Conservation (phyloP, 2,797 vertebrate species). For the Myoxocephalus aenaeus region DNA sequence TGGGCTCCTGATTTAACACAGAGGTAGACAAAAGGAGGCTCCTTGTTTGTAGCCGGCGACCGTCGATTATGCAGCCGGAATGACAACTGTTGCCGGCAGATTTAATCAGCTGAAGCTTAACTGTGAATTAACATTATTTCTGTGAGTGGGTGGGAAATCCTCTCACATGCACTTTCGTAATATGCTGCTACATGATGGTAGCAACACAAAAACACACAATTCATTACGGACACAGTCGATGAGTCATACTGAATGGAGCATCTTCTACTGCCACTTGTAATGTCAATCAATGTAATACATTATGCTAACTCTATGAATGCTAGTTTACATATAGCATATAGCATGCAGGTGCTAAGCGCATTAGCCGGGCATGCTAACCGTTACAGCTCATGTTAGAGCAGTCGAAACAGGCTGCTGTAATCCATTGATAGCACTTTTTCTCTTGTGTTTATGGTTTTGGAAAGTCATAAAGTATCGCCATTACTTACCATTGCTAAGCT, state of each 20-base stretch:
- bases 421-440: too few species aligned
- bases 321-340: too few species aligned
- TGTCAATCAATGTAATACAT: too few species aligned
- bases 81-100: neutral
- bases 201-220: too few species aligned
- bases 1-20: neutral
- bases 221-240: too few species aligned
- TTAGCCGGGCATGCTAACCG: neutral
- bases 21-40: neutral
- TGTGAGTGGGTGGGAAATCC: neutral
- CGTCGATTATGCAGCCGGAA: neutral
- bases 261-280: too few species aligned
- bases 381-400: too few species aligned
- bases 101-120: neutral
- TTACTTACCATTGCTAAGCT: neutral
- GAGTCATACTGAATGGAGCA: too few species aligned
- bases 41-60: neutral
- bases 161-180: neutral
- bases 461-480: neutral
- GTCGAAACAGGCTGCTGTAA: too few species aligned
- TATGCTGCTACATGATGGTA: neutral
- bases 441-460: too few species aligned
- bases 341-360: too few species aligned
- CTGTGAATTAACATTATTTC: neutral
- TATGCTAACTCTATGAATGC: too few species aligned